Evolutionary conservation across 2,797 vertebrate species (phyloP).

Genomic region (Takifugu ocellatus): DNA sequence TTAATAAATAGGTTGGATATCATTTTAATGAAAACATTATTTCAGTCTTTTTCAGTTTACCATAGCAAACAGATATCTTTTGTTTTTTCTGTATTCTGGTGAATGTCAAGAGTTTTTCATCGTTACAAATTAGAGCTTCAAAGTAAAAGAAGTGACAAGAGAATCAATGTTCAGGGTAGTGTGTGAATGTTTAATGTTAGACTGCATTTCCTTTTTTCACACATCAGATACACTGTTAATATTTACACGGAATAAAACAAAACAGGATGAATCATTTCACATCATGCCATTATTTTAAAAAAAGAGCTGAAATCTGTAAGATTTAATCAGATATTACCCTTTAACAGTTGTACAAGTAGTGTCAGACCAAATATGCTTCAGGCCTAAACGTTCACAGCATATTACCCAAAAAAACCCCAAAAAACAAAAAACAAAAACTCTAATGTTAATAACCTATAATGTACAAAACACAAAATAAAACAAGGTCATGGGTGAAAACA

Average conservation of each 20-base stretch:
- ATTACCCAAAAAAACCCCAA: slow-evolving; percentile 50
- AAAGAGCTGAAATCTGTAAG: slow-evolving; percentile 39
- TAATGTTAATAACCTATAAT: slow-evolving; percentile 29
- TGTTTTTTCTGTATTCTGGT: no score
- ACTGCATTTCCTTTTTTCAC: slow-evolving; percentile 66
- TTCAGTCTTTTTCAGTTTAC: no score
- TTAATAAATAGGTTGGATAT: no score
- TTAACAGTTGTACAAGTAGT: slow-evolving; percentile 57
- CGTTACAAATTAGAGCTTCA: neutral
- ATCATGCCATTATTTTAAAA: slow-evolving; percentile 45
- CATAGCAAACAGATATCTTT: no score
- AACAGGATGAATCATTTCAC: slow-evolving; percentile 54
- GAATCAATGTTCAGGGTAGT: slow-evolving; percentile 33
- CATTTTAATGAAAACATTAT: no score
- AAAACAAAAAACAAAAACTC: slow-evolving; percentile 46
- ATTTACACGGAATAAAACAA: slow-evolving; percentile 70
- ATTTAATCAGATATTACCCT: slow-evolving; percentile 49
- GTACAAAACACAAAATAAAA: slow-evolving; percentile 61
- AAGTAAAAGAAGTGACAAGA: slow-evolving; percentile 1
- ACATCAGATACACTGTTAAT: slow-evolving; percentile 73
- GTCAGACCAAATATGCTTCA: slow-evolving; percentile 52
- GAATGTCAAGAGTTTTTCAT: neutral
- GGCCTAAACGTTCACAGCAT: slow-evolving; percentile 39
- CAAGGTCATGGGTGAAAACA: slow-evolving; percentile 46
- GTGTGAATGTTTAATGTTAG: slow-evolving; percentile 80